Conservation (phyloP, 1,140 invertebrate genomes). For the Macrobrachium nipponense region DNA sequence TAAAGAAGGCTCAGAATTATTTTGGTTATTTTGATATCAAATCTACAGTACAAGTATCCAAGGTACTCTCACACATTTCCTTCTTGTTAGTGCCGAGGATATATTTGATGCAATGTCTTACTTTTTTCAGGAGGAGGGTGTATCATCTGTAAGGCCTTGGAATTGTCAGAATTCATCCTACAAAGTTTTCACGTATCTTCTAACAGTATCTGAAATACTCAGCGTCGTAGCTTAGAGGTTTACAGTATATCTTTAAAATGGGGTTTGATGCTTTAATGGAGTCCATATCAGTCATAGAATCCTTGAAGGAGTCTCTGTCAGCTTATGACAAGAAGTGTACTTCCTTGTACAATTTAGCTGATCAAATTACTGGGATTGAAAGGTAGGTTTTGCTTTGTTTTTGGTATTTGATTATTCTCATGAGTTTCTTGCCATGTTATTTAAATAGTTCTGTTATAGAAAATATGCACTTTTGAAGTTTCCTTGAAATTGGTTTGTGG, state of each 20-base stretch:
- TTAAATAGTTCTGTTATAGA: too few relatives aligned
- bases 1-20: too few relatives aligned
- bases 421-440: too few relatives aligned
- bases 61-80: too few relatives aligned
- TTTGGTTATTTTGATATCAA: too few relatives aligned
- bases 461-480: too few relatives aligned
- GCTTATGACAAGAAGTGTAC: conserved; percentile 38
- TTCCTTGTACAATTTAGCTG: conserved; percentile 19
- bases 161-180: conserved; percentile 1
- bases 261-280: conserved; percentile 34
- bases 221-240: not conserved
- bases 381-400: conserved; percentile 15
- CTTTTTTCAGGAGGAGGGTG: conserved; percentile 11
- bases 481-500: too few relatives aligned
- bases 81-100: too few relatives aligned
- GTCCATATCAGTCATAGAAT: conserved; percentile 1
- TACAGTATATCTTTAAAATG: conserved; percentile 7
- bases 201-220: not conserved
- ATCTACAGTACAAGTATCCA: too few relatives aligned
- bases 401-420: not conserved
- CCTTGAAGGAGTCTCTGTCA: conserved; percentile 17
- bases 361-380: conserved; percentile 33
- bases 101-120: too few relatives aligned
- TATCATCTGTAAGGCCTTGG: conserved; percentile 5
- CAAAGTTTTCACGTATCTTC: not conserved